Base-by-base conservation (phyloP, 53 echinoderm and acorn worm genomes). In the Holothuria scabra region DNA sequence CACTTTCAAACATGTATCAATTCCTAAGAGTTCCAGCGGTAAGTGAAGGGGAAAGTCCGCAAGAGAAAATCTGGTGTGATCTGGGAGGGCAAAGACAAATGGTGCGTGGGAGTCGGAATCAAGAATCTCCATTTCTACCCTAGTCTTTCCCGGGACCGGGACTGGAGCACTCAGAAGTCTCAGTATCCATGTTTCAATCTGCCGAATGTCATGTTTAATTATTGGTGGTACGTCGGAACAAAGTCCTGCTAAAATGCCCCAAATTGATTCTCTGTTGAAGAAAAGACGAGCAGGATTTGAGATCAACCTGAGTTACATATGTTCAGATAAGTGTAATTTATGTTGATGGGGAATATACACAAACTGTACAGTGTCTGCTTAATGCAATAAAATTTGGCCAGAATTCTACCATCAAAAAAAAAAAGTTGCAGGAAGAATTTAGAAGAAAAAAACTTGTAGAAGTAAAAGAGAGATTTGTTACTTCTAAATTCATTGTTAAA, bases 181-280 rank as follows among this genome's bases (percentile, higher is more conserved):
- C 46, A 97, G 87, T 20, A 97, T 97, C 97, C 97, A 97, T 3
- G 97, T 97, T 69, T 97, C 97, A 26, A 97, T 97, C 90, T 97
- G 94, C 13, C 91, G 79, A 9, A 97, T 92, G 65, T 97, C 97
- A 67, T 97, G 97, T 49, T 93, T 86, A 46, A 97, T 92, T 21
- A 96, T 79, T 22, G 93, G 90, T 31, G 97, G 97, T 60, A 93
- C 92, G 82, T 96, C 97, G 28, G 59, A 70, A 74, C 97, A 96
- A 46, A 96, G 87, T 57, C 97, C 97, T 4, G 93, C 92, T 74
- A 96, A 83, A 64, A 96, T 93, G 25, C 97, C 97, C 97, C 97
- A 96, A 37, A 96, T 92, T 55, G 93, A 96, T 85, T 96, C 97
- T 69, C 97, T 96, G 91, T 14, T 87, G 64, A 34, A 18, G 70